These are phyloP conservation scores for Thunnus maccoyii DNA, from an alignment of 2,113 vertebrate species.

Conservation along the genomic window DNA sequence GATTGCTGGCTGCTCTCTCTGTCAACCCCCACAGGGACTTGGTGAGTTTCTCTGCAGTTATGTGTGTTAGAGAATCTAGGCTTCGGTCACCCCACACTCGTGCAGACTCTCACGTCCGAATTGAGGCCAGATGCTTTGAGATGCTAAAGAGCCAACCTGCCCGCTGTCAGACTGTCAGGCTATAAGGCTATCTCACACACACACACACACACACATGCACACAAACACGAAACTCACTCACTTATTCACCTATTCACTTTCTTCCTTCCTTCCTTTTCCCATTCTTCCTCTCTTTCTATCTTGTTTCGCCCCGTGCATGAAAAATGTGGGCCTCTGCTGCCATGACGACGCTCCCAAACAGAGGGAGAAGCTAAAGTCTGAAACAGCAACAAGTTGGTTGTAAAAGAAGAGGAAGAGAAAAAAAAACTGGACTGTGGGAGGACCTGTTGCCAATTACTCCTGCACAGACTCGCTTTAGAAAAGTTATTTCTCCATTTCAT, in stretches of 20 bases:
- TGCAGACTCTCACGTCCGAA: conserved; percentile 64
- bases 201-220: conserved; percentile 15
- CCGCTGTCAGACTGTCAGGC: conserved; percentile 53
- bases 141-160: conserved; percentile 79
- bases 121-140: conserved; percentile 83
- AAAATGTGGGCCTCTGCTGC: conserved; percentile 75
- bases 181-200: too few species aligned
- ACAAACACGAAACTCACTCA: conserved; percentile 39
- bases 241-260: conserved; percentile 64
- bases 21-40: conserved; percentile 57
- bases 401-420: conserved; percentile 63
- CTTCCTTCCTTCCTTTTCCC: conserved; percentile 23
- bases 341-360: conserved; percentile 80
- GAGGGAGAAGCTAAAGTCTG: conserved; percentile 66
- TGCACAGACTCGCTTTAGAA: conserved; percentile 64
- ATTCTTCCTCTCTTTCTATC: conserved; percentile 59
- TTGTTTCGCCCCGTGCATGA: conserved; percentile 62
- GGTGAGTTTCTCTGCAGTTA: conserved; percentile 40
- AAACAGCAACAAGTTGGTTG: conserved; percentile 78
- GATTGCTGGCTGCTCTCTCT: conserved; percentile 63
- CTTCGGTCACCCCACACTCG: conserved; percentile 36
- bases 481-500: conserved; percentile 53
- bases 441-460: conserved; percentile 75
- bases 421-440: conserved; percentile 12
- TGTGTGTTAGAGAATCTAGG: conserved; percentile 15